These are phyloP conservation scores for Theretra japonica DNA, from an alignment of 2,888 invertebrate species.

Conservation along the genomic window DNA sequence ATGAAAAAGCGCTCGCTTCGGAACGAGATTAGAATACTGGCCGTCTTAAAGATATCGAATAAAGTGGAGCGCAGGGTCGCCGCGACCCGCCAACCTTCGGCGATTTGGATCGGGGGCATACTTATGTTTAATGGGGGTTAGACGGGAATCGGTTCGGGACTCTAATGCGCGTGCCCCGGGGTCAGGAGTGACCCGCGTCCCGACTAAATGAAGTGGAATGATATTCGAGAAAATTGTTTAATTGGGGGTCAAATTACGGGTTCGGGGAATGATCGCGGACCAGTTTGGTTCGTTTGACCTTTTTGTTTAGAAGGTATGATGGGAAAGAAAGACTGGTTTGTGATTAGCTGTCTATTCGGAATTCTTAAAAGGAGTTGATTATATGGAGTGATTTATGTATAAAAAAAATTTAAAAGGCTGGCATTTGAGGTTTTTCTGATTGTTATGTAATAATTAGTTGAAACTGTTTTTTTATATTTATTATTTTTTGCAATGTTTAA, in stretches of 20 bases:
- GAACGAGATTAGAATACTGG: slow-evolving; percentile 57
- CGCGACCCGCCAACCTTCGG: slow-evolving; percentile 66
- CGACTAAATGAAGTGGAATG: slow-evolving; percentile 72
- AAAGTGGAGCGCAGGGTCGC: slow-evolving; percentile 62
- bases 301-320: slow-evolving; percentile 48
- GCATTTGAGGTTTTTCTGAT: too few relatives aligned
- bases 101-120: slow-evolving; percentile 77
- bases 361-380: slow-evolving; percentile 4
- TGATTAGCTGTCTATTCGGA: slow-evolving; percentile 10
- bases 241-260: slow-evolving; percentile 79
- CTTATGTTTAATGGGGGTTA: slow-evolving; percentile 82
- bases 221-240: slow-evolving; percentile 83
- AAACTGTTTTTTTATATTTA: too few relatives aligned
- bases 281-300: slow-evolving; percentile 59
- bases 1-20: slow-evolving; percentile 50
- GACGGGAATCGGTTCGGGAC: slow-evolving; percentile 72
- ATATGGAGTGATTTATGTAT: background rate
- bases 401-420: background rate
- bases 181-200: slow-evolving; percentile 70
- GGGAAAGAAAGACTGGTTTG: slow-evolving; percentile 22
- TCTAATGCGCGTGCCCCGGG: slow-evolving; percentile 76
- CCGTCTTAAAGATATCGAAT: slow-evolving; percentile 57
- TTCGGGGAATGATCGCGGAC: slow-evolving; percentile 62
- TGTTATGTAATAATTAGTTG: too few relatives aligned
- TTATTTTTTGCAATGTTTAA: too few relatives aligned